Base-by-base conservation (phyloP, 1,140 invertebrate species). In the Drosophila kepulauana region DNA sequence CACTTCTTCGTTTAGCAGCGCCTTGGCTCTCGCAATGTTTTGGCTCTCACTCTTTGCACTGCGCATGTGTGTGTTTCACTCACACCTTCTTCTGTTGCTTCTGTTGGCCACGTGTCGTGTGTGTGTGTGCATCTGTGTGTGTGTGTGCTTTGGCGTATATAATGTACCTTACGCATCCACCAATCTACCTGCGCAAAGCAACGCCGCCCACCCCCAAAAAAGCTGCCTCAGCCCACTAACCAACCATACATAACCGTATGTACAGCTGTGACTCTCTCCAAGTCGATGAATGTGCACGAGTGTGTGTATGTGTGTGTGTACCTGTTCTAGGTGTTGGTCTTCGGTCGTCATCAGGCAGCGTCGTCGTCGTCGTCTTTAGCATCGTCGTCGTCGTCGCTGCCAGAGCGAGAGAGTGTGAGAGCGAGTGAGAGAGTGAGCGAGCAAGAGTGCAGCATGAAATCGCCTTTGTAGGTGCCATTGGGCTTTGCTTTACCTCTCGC, bases 151-250 rank as follows among this genome's bases (percentile, higher is more conserved):
- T 68, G 56, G 56, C 75, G 79, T 88, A 84, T 74, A 89, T 89
- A 81, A 89, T 81, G n/a, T 81, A 89, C 85, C 85, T 89, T 90
- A 89, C 91, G 91, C 91, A 92, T 92, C 91, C 91, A 92, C 91
- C 91, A 92, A 92, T 92, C 91, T 91, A 91, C 91, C 91, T 92
- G 91, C 91, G 85, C 80, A 90, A 86, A 81, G 73, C 77, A 73
- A 33, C 58, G 59, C 64, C 68, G 48, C 51, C 78, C 75, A 59
- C 59, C 68, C 63, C 81, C 38, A 46, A 57, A 48, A 61, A 49
- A 57, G 56, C 33, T 43, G 45, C 64, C 70, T 57, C 68, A 77
- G 61, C 35, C 72, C 48, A 64, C 49, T 48, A 52, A 56, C 51
- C 51, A 52, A 58, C 33, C 49, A 75, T 71, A 75, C 45, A 75